Evolutionary conservation across 2,113 vertebrate genomes (phyloP), one percentile per base, ranked within the genome.

Genomic region (Chaetodon trifascialis): DNA sequence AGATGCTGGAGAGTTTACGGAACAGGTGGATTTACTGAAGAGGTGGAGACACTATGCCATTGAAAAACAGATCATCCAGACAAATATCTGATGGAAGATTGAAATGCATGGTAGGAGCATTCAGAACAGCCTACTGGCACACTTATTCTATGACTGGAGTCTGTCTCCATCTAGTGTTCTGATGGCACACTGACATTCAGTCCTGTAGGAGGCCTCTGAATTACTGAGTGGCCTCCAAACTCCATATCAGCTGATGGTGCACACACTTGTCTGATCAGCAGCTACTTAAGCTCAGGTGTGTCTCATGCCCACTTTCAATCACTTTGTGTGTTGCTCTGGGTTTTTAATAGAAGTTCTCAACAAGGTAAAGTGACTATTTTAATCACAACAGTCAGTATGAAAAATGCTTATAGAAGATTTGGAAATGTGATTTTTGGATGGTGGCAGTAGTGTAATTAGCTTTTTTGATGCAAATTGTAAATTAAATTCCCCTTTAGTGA

Each of bases 201-300:
- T 2, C 15, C 30, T 40, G 40, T 58, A 64, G 71, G 36, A 44
- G 36, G 19, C 46, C 36, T 49, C 63, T 14, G 52, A 30, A 55
- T 4, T 63, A 14, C 77, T 40, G 25, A 56, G 38, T 40, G 38
- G 38, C 8, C 5, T 44, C 40, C 4, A 6, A 7, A 16, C 25
- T 38, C 8, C 49, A 17, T 4, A 10, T 55, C 11, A 79, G 19
- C 68, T 76, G 55, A 71, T 49, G 8, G 11, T 10, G 0, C 64
- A 71, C 81, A 81, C 38, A 11, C 67, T 17, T 59, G 79, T 30
- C 36, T 73, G 63, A 73, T 87, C 36, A 86, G 70, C 55, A 56
- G 76, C 75, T 80, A 90, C 76, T 92, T 92, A 85, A 91, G 25
- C 0, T 30, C 88, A 88, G 86, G 69, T 89, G 91, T 77, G 77